Evolutionary conservation across 2,888 invertebrate species (phyloP).

Genomic region (Kuschelorhynchus macadamiae): DNA sequence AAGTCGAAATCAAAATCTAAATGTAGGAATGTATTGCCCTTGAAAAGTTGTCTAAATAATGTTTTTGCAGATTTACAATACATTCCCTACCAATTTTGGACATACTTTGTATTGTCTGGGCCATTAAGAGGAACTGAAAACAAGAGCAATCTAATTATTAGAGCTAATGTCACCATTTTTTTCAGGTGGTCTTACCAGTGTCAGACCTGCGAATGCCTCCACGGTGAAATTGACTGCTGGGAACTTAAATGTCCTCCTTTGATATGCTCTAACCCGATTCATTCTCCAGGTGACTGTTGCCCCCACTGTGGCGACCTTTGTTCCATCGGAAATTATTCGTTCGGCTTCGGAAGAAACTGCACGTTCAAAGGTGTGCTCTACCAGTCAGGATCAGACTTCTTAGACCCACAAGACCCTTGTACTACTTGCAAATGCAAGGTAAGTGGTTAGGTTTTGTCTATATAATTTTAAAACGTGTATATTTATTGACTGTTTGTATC

Average conservation of each 20-base stretch:
- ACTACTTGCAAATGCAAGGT: conserved; percentile 83
- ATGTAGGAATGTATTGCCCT: too few relatives aligned
- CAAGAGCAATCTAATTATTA: too few relatives aligned
- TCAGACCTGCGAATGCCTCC: conserved; percentile 92
- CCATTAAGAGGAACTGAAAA: too few relatives aligned
- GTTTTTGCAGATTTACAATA: too few relatives aligned
- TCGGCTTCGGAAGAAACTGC: conserved; percentile 72
- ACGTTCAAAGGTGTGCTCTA: conserved; percentile 74
- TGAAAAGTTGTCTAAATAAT: too few relatives aligned
- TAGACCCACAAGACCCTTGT: conserved; percentile 76
- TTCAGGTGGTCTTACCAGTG: conserved; percentile 87
- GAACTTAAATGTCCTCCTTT: conserved; percentile 85
- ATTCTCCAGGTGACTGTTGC: conserved; percentile 79
- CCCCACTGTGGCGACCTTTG: conserved; percentile 77
- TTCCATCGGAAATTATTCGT: conserved; percentile 59
- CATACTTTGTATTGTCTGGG: too few relatives aligned
- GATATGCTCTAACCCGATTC: conserved; percentile 75
- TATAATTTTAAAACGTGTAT: conserved; percentile 10
- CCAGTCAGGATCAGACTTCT: conserved; percentile 74
- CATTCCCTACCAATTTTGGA: too few relatives aligned
- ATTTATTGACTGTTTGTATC: conserved; percentile 30
- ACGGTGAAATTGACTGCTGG: conserved; percentile 90
- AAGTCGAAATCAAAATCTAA: too few relatives aligned
- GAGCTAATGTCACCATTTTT: too few relatives aligned
- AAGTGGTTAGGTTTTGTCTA: conserved; percentile 62